Conservation (phyloP, 2,888 invertebrate species). For the Endomychus coccineus region DNA sequence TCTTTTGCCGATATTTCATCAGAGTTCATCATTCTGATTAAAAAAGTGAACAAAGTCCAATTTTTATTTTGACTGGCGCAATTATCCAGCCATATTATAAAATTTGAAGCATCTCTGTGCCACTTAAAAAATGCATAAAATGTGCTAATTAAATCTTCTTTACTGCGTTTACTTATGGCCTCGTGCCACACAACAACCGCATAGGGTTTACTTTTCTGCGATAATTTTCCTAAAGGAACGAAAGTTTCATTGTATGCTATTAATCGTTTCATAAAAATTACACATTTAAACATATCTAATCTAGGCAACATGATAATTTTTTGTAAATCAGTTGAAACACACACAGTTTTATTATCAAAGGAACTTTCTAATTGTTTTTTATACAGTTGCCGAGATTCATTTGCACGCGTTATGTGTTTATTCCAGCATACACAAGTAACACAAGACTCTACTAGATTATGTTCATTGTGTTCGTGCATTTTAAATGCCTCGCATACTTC, state of each 20-base stretch:
- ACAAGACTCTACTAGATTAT: too few relatives aligned
- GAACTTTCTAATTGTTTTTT: too few relatives aligned
- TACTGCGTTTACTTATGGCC: conserved; percentile 26
- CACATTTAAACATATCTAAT: conserved; percentile 9
- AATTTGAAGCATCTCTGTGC: conserved; percentile 23
- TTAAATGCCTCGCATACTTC: too few relatives aligned
- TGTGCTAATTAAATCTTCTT: conserved; percentile 26
- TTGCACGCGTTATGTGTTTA: too few relatives aligned
- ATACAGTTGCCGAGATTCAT: too few relatives aligned
- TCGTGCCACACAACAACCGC: conserved; percentile 20
- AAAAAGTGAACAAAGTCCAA: conserved; percentile 3
- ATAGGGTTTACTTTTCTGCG: conserved; percentile 7
- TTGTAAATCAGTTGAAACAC: too few relatives aligned
- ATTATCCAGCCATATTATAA: conserved; percentile 27
- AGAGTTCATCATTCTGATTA: not conserved
- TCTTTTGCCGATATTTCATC: not conserved
- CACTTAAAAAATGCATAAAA: conserved; percentile 25
- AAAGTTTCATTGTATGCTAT: conserved; percentile 21
- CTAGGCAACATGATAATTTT: conserved; percentile 1
- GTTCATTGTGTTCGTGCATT: too few relatives aligned
- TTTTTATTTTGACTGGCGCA: conserved; percentile 22
- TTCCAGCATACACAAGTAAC: too few relatives aligned
- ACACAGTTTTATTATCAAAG: too few relatives aligned
- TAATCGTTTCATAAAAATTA: conserved; percentile 22
- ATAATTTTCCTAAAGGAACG: conserved; percentile 20